Percentiles rank a stretch among this genome's conserved stretches.
These are phyloP conservation scores for Achroia grisella DNA, from an alignment of 1,140 invertebrate species.

Conservation along the genomic window DNA sequence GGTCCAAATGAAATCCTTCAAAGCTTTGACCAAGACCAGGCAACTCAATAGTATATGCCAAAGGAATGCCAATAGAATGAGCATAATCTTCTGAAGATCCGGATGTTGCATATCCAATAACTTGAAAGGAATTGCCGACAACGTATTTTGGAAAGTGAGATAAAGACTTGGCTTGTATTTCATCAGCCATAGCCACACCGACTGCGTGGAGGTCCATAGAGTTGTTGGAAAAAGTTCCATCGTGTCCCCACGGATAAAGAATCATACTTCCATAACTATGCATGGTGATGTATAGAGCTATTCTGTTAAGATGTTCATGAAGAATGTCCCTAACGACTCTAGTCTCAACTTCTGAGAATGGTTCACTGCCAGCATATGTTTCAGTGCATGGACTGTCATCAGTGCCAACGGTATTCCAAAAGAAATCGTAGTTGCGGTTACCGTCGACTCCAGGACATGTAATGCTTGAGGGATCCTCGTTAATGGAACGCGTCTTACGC, in stretches of 20 bases:
- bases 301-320: conserved; percentile 45
- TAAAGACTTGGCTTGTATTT: conserved; percentile 30
- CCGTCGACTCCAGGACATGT: conserved; percentile 69
- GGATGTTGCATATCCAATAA: conserved; percentile 62
- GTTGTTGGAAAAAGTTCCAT: conserved; percentile 38
- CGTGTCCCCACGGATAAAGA: conserved; percentile 78
- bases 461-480: neutral
- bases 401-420: conserved; percentile 78
- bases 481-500: conserved; percentile 40
- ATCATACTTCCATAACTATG: conserved; percentile 77
- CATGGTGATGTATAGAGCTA: conserved; percentile 77
- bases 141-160: neutral
- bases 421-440: conserved; percentile 75
- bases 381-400: conserved; percentile 78
- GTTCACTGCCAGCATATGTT: conserved; percentile 76
- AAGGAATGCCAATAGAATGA: conserved; percentile 47
- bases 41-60: conserved; percentile 30
- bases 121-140: conserved; percentile 47
- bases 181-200: conserved; percentile 45
- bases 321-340: conserved; percentile 73
- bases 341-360: conserved; percentile 85
- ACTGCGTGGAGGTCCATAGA: conserved; percentile 37
- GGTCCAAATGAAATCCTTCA: conserved; percentile 13
- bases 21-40: conserved; percentile 15
- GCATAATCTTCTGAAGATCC: conserved; percentile 25